Conservation (phyloP, 1,140 invertebrate genomes). For the Myzus persicae region DNA sequence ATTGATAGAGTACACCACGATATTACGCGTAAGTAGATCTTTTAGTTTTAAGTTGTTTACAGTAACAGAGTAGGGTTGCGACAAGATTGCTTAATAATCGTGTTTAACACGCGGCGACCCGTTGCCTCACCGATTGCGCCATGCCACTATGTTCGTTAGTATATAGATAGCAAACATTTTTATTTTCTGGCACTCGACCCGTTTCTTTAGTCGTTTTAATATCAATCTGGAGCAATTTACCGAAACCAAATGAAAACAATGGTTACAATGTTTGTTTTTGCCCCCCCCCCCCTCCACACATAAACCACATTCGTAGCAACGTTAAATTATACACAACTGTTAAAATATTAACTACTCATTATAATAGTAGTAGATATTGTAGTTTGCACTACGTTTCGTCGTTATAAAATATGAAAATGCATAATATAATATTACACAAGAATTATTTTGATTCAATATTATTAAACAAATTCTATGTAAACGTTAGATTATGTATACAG, state of each 20-base stretch:
- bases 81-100: constrained; percentile 16
- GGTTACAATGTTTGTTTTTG: not conserved
- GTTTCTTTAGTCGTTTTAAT: not conserved
- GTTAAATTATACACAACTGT: not conserved
- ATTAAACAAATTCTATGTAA: not conserved
- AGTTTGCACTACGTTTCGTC: not conserved
- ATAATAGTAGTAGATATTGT: not conserved
- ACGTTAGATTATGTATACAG: too few species aligned
- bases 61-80: not conserved
- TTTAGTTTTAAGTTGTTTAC: not conserved
- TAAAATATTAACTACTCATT: not conserved
- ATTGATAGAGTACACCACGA: not conserved
- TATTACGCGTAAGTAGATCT: not conserved
- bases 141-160: not conserved
- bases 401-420: not conserved
- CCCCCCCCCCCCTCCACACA: not conserved
- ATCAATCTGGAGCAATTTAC: not conserved
- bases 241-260: not conserved
- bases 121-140: too few species aligned
- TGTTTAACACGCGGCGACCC: not conserved
- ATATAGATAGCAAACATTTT: constrained; percentile 4
- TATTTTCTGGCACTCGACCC: not conserved
- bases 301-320: not conserved
- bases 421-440: not conserved
- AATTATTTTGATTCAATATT: not conserved